Base-by-base conservation (phyloP, 1,140 invertebrate genomes). In the Bombus pascuorum region DNA sequence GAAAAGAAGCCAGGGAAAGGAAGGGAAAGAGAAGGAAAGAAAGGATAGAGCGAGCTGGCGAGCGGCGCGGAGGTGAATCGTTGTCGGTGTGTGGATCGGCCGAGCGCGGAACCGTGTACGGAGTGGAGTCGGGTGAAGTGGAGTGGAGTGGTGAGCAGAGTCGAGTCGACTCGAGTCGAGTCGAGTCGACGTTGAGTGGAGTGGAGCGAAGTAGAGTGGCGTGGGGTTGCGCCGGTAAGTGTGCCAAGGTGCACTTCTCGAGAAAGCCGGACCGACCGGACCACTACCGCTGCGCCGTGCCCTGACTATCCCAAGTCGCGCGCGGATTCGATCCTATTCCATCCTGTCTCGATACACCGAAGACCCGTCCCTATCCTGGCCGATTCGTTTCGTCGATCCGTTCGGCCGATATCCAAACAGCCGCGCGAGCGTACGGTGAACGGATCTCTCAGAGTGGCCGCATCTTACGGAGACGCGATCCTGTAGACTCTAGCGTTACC, bases 171-270 rank as follows among this genome's bases (percentile, higher is more conserved):
- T 71, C 68, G 68, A 71, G 22, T 39, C 37, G 34, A 42, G 68
- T 42, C 87, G 85, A 73, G 42, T 44, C 59, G 42, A 68, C 42
- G 80, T 76, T 25, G 81, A 71, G 70, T 59, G 73, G 90, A 66
- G 86, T 73, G 78, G 84, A 71, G 87, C 59, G 81, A 82, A 39
- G 80, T 39, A 86, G 42, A 44, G 83, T 39, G 81, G 91, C 90
- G 91, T 91, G 92, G 90, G 90, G 93, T 90, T 91, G 92, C 80
- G 89, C 89, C 88, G 85, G 87, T 93, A 94, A 94, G 94, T 94
- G 92, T 94, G 94, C 93, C 94, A 94, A 94, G 94, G 94, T 94
- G 92, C 94, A 94, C 94, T 86, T 94, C 94, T 94, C 92, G 93
- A 94, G 93, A 94, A 94, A 94, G 94, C 93, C 92, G 93, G 92